Base-by-base conservation (phyloP, 2,113 vertebrate genomes). In the Pseudopodoces humilis region DNA sequence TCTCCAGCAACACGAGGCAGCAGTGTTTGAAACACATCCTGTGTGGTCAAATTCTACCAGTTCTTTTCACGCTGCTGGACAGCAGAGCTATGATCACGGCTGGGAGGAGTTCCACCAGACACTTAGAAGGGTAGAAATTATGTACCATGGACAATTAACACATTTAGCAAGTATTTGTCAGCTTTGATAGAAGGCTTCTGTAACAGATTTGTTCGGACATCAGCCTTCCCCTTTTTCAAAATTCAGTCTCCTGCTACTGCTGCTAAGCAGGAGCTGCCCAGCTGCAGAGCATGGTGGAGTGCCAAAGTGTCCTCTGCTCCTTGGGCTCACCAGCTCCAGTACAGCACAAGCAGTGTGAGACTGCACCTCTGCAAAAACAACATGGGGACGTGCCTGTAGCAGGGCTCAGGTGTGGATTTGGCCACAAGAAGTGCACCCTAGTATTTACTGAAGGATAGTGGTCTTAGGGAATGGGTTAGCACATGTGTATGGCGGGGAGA, bases 61-160 rank as follows among this genome's bases (percentile, higher is more conserved):
- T 91, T 85, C 92, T 91, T 75, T 96, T 85, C 68, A 13, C 39
- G 47, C 21, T 30, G 46, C 86, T 39, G 46, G 78, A 68, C 43
- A 78, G 60, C 37, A 86, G 69, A 80, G 11, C 55, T 93, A 55
- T 3, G n/a, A 83, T 11, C 80, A 95, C 30, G 72, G 98, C 78
- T 98, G 97, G 98, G 95, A 89, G 60, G 95, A 95, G 39, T 94
- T 96, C 60, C 71, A 93, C 77, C 95, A 98, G 97, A 98, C 97
- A 97, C 41, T 46, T 77, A 43, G 41, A 89, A 87, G 23, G 31
- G 50, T 62, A 56, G 53, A 63, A 84, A 74, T 55, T 13, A 56
- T 30, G 10, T 74, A 8, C 59, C 50, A 74, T 27, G 9, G 9
- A 44, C 24, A 64, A 71, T 55, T 80, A 75, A 58, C 9, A 35